Conservation (phyloP, 1,140 invertebrate species). For the Temnothorax curvispinosus region DNA sequence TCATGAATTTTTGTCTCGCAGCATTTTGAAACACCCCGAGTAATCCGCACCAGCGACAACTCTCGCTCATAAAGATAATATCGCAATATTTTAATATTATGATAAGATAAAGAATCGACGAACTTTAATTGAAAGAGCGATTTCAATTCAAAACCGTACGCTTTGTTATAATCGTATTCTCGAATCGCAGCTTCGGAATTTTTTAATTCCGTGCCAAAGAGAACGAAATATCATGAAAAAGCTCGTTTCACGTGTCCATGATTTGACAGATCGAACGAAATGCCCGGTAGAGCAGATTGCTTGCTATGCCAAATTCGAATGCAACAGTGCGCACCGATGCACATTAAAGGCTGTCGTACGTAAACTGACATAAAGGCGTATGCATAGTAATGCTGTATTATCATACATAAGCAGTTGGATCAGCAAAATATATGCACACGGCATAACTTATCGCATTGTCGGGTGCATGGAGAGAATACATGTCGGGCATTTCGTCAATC, state of each 20-base stretch:
- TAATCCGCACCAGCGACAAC: not conserved
- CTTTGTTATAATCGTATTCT: not conserved
- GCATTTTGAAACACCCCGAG: not conserved
- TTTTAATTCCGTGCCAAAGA: not conserved
- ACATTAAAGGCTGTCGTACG: slow-evolving; percentile 20
- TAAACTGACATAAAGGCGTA: slow-evolving; percentile 16
- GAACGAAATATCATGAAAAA: not conserved
- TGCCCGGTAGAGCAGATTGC: not conserved
- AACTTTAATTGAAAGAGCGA: not conserved
- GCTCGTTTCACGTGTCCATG: not conserved
- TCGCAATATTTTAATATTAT: not conserved
- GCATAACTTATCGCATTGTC: slow-evolving; percentile 2
- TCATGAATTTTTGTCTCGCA: not conserved
- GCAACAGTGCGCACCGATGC: not conserved
- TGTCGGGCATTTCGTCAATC: not conserved
- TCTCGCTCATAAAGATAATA: not conserved
- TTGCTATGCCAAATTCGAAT: slow-evolving; percentile 13
- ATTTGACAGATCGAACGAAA: slow-evolving; percentile 21
- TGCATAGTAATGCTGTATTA: slow-evolving; percentile 21
- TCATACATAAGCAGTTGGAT: slow-evolving; percentile 21
- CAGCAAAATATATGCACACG: slow-evolving; percentile 1
- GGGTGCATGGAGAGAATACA: not conserved
- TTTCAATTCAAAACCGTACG: not conserved
- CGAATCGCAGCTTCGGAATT: not conserved
- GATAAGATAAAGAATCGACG: not conserved